Evolutionary conservation across 2,113 vertebrate species (phyloP), one percentile per base, ranked within the genome.

Genomic region (Nycticryphes semicollaris): DNA sequence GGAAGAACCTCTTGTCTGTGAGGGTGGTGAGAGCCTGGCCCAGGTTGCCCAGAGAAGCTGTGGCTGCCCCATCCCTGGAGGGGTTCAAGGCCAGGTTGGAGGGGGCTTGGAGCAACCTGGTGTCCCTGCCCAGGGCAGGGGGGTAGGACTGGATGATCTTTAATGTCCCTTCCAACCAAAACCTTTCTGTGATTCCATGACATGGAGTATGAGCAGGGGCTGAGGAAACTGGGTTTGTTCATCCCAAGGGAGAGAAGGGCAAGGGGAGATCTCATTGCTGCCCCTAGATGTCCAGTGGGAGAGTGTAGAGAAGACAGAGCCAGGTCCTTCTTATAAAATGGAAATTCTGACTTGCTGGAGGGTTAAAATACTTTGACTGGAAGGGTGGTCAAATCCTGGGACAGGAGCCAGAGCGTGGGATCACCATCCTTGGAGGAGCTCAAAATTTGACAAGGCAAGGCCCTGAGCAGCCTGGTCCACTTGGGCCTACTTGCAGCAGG

Each of bases 91-190:
- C 13, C 63, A 31, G 63, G 63, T 41, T 66, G 63, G 63, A 43
- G 12, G 62, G 37, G 62, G 37, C 62, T 63, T 28, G 62, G 62
- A 63, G 62, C 25, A 12, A 9, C 25, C 62, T 63, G 62, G 62
- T 39, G 60, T 64, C 62, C 39, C 63, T 66, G 63, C 39, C 39
- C 39, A 66, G 19, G 39, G 63, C 62, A 64, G 62, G 37, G 45
- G 22, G 39, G 17, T 39, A 39, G 18, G 0, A 43, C 28, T 14
- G 12, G 12, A 2, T 21, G 39, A 1, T 0, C 63, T 64, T 64
- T 14, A 43, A 43, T 27, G 28, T 43, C 39, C 27, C 63, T 64
- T 43, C 27, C 63, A 31, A 14, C 27, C 19, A 12, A 7, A 64
- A 64, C 63, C 27, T 14, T 14, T 30, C 39, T 43, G 6, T 21